Conservation (phyloP, 2,113 vertebrate genomes). For the Rhabdomys dilectus region DNA sequence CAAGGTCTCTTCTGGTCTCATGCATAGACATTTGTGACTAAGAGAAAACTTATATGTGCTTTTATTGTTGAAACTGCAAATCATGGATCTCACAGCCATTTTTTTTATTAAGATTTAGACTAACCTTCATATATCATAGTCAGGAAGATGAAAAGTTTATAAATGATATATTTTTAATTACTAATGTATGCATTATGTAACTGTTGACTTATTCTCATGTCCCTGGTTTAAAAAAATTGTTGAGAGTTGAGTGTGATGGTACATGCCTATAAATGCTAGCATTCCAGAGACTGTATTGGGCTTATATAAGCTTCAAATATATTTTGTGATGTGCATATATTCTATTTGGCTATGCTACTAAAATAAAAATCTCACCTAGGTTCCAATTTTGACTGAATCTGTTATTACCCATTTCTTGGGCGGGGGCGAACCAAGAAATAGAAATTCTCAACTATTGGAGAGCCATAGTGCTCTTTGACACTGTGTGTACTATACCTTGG, state of each 20-base stretch:
- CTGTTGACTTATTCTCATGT: neutral
- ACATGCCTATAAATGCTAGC: neutral
- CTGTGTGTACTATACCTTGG: no score
- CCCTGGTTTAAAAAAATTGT: neutral
- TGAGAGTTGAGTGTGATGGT: neutral
- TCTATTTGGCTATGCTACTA: no score
- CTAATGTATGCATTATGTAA: neutral
- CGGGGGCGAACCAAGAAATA: neutral
- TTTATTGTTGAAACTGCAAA: neutral
- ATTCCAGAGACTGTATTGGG: neutral
- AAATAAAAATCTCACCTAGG: neutral
- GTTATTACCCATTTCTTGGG: neutral
- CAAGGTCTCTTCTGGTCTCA: neutral
- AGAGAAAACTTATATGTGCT: neutral
- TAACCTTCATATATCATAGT: neutral
- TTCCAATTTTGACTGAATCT: neutral
- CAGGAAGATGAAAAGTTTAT: neutral
- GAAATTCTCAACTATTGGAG: neutral
- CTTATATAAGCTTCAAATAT: neutral
- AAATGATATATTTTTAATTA: neutral
- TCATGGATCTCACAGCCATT: neutral
- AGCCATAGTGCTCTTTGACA: neutral
- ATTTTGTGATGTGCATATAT: no score
- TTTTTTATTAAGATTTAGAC: neutral
- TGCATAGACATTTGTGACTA: neutral